Conservation (phyloP, 2,888 invertebrate species). For the Balanococcus diminutus region DNA sequence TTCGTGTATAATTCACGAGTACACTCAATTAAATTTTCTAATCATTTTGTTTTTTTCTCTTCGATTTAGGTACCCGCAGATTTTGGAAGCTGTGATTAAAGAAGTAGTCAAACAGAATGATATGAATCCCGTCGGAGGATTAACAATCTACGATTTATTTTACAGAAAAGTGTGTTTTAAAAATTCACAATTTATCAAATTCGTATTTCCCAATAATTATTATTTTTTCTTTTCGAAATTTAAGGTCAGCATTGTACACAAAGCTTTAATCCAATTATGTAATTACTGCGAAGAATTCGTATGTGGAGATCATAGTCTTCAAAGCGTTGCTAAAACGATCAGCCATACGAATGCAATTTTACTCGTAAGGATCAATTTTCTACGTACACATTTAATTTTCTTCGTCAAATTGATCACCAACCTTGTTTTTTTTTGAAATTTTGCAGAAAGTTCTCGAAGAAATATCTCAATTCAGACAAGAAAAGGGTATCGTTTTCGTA, state of each 20-base stretch:
- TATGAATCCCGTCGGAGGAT: constrained; percentile 63
- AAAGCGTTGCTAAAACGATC: constrained; percentile 44
- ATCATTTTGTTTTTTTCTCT: not conserved
- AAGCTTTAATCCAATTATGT: constrained; percentile 69
- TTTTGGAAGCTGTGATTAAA: constrained; percentile 67
- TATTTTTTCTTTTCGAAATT: not conserved
- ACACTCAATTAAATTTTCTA: too few species aligned
- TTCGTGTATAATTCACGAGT: too few species aligned
- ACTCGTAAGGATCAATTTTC: constrained; percentile 60
- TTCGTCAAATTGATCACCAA: not conserved
- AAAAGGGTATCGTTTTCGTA: constrained; percentile 65
- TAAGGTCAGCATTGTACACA: constrained; percentile 67
- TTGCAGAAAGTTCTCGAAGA: constrained; percentile 66
- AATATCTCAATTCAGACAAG: constrained; percentile 70
- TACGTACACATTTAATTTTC: not conserved
- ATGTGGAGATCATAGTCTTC: constrained; percentile 59
- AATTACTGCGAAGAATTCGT: constrained; percentile 68
- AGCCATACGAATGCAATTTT: constrained; percentile 48
- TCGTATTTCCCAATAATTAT: too few species aligned
- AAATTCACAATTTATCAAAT: too few species aligned
- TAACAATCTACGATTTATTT: constrained; percentile 77
- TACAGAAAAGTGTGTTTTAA: constrained; percentile 62
- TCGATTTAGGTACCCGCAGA: constrained; percentile 18
- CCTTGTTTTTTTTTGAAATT: constrained; percentile 1
- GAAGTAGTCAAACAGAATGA: constrained; percentile 64